Evolutionary conservation across 2,113 vertebrate species (phyloP).

Genomic region (Pituophis catenifer): DNA sequence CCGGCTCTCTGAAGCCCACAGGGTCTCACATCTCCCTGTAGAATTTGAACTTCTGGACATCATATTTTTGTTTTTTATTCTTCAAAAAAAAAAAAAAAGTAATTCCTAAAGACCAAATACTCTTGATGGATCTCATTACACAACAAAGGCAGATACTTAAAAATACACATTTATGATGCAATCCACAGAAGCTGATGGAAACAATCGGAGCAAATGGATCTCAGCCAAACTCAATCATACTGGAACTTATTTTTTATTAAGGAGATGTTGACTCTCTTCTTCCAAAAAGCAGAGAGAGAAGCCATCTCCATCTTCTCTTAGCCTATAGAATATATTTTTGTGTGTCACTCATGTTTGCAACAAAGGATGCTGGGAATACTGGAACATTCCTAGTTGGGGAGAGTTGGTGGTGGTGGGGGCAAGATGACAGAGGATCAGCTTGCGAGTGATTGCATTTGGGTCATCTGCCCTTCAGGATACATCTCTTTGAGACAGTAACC

Average conservation of each 20-base stretch:
- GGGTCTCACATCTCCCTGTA: constrained; percentile 11
- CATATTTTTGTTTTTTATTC: constrained; percentile 2
- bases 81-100: constrained; percentile 25
- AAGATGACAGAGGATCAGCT: not conserved
- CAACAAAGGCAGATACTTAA: constrained; percentile 31
- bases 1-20: constrained; percentile 33
- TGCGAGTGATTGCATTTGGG: not conserved
- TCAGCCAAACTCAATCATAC: constrained; percentile 59
- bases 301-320: constrained; percentile 16
- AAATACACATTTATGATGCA: not conserved
- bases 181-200: constrained; percentile 35
- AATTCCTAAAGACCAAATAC: constrained; percentile 57
- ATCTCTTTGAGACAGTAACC: not conserved
- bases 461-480: not conserved
- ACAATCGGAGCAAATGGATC: constrained; percentile 40
- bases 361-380: constrained; percentile 38
- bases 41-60: constrained; percentile 9
- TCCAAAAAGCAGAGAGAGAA: constrained; percentile 36
- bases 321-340: constrained; percentile 62
- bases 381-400: constrained; percentile 42
- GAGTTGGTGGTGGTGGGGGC: not conserved
- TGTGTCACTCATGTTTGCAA: constrained; percentile 38
- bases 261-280: constrained; percentile 38
- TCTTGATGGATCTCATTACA: constrained; percentile 47
- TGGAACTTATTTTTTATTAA: constrained; percentile 15